Base-by-base conservation (phyloP, 2,888 invertebrate species). In the Geophilus truncorum region DNA sequence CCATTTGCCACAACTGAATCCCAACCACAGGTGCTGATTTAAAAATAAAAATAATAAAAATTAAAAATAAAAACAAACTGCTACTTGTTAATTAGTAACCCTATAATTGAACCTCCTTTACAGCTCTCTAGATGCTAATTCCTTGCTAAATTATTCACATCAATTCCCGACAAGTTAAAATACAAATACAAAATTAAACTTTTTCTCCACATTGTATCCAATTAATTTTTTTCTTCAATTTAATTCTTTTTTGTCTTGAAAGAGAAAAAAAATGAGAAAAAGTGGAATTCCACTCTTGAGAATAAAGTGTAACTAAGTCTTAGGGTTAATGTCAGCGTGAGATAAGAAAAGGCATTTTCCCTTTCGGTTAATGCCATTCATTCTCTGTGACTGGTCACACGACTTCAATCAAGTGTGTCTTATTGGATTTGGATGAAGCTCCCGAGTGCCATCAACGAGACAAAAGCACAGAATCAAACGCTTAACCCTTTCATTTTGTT, bases 361-460 rank as follows among this genome's bases (percentile, higher is more conserved):
- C 23, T 9, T 1, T 15, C 25, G 25, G 62, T 62, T 62, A 62
- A 62, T 62, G 28, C 62, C 62, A 62, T 62, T 62, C 62, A 62
- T 62, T 62, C 23, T 62, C 28, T 62, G 62, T 62, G 25, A 62
- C 62, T 62, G 62, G 62, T 62, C 62, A 62, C 62, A 62, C 10
- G 25, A 62, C 62, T 62, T 62, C 62, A 62, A 62, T 62, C 62
- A 62, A 62, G 62, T 23, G 25, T 62, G 62, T 62, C 62, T 62
- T 62, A 62, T 62, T 62, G 62, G 62, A 62, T 62, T 62, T 62
- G 62, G 25, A 23, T 62, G 62, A 23, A 62, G 23, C 6, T 62
- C 25, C 62, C 23, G 7, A 25, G 62, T 12, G 6, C 25, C 25
- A 62, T 23, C 25, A 25, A 25, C 6, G 28, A 25, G 23, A 25